These are phyloP conservation scores for Turritopsis dohrnii DNA, from an alignment of 30 jellyfish, hydroid and myxozoan genomes.

Conservation along the genomic window DNA sequence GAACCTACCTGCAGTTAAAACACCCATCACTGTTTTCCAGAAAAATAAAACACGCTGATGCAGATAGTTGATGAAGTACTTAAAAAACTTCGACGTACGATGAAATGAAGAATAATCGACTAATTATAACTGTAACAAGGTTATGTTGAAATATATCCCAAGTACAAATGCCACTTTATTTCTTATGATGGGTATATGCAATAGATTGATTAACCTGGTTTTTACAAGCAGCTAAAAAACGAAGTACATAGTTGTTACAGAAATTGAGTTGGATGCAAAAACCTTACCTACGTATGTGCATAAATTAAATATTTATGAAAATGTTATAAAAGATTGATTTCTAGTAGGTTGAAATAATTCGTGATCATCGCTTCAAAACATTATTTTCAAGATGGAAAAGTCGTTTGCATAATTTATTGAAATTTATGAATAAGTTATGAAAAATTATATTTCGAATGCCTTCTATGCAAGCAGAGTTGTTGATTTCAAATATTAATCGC, in stretches of 20 bases:
- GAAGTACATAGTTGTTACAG: not conserved
- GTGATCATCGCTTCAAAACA: not conserved
- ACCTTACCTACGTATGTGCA: not conserved
- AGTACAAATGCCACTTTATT: not conserved
- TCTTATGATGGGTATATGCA: not conserved
- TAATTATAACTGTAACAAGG: not conserved
- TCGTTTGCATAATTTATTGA: not conserved
- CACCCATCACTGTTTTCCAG: not conserved
- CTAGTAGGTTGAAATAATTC: not conserved
- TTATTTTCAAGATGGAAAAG: not conserved
- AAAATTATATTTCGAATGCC: not conserved
- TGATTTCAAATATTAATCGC: not conserved
- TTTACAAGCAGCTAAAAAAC: not conserved
- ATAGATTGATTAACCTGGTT: not conserved
- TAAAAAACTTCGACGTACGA: not conserved
- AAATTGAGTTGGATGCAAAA: not conserved
- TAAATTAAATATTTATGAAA: not conserved
- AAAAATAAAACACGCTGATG: not conserved
- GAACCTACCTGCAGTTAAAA: not conserved
- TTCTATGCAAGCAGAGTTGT: not conserved
- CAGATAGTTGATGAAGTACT: too few species aligned
- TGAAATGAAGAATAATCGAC: not conserved
- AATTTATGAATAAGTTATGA: too few species aligned
- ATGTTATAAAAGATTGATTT: too few species aligned
- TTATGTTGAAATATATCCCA: not conserved